Conservation (phyloP, 2,113 vertebrate species). For the Tragelaphus buxtoni region DNA sequence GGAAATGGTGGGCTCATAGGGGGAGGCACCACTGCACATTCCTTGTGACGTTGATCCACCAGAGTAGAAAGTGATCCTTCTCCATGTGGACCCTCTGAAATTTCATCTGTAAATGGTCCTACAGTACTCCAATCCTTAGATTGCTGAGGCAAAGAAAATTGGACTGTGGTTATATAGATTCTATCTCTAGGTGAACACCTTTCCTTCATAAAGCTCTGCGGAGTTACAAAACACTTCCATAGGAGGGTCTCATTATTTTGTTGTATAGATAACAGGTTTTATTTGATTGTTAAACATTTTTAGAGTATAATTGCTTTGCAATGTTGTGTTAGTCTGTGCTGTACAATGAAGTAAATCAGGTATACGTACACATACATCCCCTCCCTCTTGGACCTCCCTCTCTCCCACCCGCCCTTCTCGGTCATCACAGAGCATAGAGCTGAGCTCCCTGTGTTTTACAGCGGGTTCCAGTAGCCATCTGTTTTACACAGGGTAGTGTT, state of each 20-base stretch:
- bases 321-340: background rate
- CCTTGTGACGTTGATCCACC: background rate
- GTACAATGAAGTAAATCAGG: background rate
- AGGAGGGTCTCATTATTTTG: background rate
- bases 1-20: background rate
- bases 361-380: background rate
- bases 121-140: background rate
- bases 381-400: background rate
- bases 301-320: background rate
- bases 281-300: background rate
- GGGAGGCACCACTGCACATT: background rate
- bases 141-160: background rate
- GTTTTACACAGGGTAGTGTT: background rate
- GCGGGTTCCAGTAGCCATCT: background rate
- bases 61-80: background rate
- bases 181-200: background rate
- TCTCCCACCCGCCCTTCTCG: background rate
- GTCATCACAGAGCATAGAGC: background rate
- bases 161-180: too few species aligned
- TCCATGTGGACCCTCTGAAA: background rate
- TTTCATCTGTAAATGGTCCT: background rate
- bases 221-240: background rate
- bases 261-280: background rate
- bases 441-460: background rate
- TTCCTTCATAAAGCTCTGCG: background rate